A percentile compares a stretch with the other conserved stretches of the same genome.
phyloP scores from a whole-genome alignment of 2,113 vertebrate genomes.

The Atrichornis clamosus region DNA sequence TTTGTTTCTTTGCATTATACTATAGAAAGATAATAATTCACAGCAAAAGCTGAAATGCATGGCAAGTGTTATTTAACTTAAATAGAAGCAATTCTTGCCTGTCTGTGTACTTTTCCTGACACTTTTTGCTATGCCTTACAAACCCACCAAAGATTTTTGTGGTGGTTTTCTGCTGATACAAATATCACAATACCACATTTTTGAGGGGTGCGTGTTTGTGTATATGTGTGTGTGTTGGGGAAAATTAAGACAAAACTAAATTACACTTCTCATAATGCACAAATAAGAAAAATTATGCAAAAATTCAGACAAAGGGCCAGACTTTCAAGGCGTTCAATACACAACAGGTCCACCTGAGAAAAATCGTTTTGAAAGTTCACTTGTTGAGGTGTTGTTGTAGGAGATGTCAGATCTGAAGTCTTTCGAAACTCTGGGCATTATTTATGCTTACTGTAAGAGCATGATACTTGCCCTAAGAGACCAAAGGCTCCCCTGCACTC shows the following conservation, averaged over 20 bases:
- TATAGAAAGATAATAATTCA: neutral
- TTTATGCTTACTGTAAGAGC: neutral
- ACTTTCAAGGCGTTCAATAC: neutral
- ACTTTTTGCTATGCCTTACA: neutral
- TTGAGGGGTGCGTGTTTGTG: neutral
- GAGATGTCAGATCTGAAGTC: neutral
- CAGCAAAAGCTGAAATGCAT: neutral
- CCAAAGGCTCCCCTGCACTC: neutral
- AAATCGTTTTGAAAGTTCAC: neutral
- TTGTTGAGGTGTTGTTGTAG: neutral
- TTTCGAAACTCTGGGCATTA: neutral
- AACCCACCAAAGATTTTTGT: neutral
- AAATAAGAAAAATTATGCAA: neutral
- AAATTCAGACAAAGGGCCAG: neutral
- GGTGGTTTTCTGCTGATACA: rapidly evolving
- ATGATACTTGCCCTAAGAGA: neutral
- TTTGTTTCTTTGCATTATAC: neutral
- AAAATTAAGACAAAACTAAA: neutral
- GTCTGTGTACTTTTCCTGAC: neutral
- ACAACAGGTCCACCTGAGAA: neutral
- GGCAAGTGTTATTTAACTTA: neutral
- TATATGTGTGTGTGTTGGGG: neutral
- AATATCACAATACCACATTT: neutral
- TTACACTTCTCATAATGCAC: neutral
- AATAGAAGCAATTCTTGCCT: neutral